These are phyloP conservation scores for Latrodectus hesperus DNA, from an alignment of 2,888 invertebrate species.

Conservation along the genomic window DNA sequence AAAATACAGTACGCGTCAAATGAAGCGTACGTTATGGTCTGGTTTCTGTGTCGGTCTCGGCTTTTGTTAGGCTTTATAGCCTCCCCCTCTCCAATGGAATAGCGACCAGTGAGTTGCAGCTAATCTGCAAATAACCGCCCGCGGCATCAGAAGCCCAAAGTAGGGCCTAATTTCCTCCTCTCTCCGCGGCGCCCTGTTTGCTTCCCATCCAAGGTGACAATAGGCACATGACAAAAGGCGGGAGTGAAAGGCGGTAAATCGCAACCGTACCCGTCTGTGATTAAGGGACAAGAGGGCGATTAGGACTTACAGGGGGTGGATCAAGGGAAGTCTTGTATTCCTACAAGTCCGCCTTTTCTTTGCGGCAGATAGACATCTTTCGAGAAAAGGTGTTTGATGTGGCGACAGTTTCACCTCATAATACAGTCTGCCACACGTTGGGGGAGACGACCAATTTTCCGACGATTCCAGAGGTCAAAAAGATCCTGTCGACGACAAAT, in stretches of 20 bases:
- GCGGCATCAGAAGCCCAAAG: constrained; percentile 26
- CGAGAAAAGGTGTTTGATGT: constrained; percentile 30
- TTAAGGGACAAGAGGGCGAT: constrained; percentile 35
- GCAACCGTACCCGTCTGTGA: constrained; percentile 37
- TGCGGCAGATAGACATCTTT: constrained; percentile 36
- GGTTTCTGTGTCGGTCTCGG: neutral
- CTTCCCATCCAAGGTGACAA: constrained; percentile 40
- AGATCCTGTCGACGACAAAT: no score
- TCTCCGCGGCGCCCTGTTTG: constrained; percentile 8
- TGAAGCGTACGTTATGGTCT: neutral
- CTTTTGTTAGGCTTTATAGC: neutral
- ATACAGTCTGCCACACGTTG: constrained; percentile 20
- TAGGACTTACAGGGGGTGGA: constrained; percentile 16
- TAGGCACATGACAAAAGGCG: constrained; percentile 13
- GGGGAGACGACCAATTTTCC: neutral
- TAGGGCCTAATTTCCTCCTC: constrained; percentile 48
- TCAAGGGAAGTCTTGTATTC: constrained; percentile 50
- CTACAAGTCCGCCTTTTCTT: constrained; percentile 54
- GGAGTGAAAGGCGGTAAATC: constrained; percentile 20
- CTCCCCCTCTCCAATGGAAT: neutral
- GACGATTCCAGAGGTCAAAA: no score
- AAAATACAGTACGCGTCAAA: neutral
- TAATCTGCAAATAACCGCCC: constrained; percentile 68
- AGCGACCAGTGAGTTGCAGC: constrained; percentile 53
- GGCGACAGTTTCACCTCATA: constrained; percentile 18